Conservation (phyloP, 2,113 vertebrate species). For the Psilopogon haemacephalus region DNA sequence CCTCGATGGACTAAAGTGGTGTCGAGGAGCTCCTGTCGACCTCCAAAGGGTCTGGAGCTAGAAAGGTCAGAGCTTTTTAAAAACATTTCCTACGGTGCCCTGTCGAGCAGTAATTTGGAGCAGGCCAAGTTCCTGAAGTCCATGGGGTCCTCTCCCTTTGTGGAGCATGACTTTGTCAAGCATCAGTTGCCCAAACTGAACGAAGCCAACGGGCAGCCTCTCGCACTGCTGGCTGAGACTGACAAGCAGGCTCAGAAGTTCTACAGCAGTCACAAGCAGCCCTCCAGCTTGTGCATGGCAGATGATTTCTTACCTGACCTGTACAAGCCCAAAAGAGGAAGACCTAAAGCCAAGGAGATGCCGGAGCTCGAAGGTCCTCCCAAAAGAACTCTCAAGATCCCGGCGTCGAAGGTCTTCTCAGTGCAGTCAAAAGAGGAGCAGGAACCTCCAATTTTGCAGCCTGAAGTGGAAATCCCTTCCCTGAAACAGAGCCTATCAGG, state of each 20-base stretch:
- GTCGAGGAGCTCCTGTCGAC: conserved; percentile 68
- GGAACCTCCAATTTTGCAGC: conserved; percentile 93
- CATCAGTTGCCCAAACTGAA: conserved; percentile 78
- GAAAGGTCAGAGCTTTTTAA: conserved; percentile 78
- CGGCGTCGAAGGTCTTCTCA: conserved; percentile 90
- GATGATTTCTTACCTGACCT: conserved; percentile 74
- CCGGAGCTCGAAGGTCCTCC: conserved; percentile 89
- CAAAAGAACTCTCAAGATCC: conserved; percentile 84
- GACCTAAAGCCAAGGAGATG: conserved; percentile 92
- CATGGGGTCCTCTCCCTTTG: conserved; percentile 65
- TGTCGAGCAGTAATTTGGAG: conserved; percentile 69
- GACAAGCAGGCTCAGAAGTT: conserved; percentile 74
- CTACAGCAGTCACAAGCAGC: conserved; percentile 71
- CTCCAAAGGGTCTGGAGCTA: conserved; percentile 75
- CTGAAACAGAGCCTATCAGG: conserved; percentile 74
- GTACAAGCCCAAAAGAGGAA: conserved; percentile 84
- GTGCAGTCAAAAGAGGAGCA: conserved; percentile 90
- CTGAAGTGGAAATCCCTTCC: conserved; percentile 86
- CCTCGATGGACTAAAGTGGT: conserved; percentile 91
- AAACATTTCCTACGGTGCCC: conserved; percentile 68
- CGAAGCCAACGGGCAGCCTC: conserved; percentile 62
- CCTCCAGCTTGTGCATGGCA: conserved; percentile 69
- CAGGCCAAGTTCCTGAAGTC: conserved; percentile 74
- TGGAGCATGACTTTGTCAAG: conserved; percentile 76
- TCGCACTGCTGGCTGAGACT: conserved; percentile 67